Conservation (phyloP, 2,797 vertebrate species). For the Silurus aristotelis region DNA sequence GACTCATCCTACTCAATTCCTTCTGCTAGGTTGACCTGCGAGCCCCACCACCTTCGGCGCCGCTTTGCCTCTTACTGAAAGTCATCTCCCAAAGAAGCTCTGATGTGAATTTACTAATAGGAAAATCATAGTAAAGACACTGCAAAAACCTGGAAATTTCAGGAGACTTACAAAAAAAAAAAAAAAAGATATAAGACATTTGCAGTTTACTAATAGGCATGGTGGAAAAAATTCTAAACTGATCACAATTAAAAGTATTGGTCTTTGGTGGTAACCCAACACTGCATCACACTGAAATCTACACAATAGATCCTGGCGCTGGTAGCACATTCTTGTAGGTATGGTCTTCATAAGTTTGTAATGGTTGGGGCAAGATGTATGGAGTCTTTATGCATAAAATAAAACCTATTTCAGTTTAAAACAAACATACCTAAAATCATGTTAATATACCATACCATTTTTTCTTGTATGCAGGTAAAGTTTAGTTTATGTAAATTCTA, state of each 20-base stretch:
- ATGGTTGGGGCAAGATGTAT: neutral
- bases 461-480: neutral
- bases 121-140: too few relatives aligned
- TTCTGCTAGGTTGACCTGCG: too few relatives aligned
- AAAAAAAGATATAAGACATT: too few relatives aligned
- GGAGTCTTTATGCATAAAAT: neutral
- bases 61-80: too few relatives aligned
- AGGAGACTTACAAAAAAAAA: too few relatives aligned
- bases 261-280: neutral
- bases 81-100: too few relatives aligned
- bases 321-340: neutral
- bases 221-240: neutral
- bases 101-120: too few relatives aligned
- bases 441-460: neutral
- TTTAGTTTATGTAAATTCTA: neutral
- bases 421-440: neutral
- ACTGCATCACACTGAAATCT: neutral
- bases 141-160: too few relatives aligned
- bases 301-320: neutral
- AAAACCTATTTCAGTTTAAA: neutral
- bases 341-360: neutral
- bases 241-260: neutral
- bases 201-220: neutral
- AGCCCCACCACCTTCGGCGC: too few relatives aligned
- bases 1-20: too few relatives aligned